A percentile compares a stretch with the other conserved stretches of the same genome.
These are phyloP conservation scores for Selene dorsalis DNA, from an alignment of 2,797 vertebrate genomes.

Conservation along the genomic window DNA sequence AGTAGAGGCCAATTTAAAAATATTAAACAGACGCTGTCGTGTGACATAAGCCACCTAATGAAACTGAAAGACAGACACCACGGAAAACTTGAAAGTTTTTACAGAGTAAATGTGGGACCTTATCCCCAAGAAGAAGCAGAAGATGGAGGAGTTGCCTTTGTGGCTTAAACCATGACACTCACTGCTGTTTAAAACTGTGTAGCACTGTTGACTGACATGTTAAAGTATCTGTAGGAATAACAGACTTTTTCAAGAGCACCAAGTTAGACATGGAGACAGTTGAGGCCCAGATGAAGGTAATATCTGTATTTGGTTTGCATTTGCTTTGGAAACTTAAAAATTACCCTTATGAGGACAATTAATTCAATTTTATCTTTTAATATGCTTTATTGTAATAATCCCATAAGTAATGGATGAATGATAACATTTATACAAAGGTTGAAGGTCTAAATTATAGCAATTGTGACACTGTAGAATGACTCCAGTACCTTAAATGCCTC, in stretches of 20 bases:
- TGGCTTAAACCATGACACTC: neutral
- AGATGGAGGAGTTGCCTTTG: neutral
- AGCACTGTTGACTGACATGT: neutral
- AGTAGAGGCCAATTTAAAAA: neutral
- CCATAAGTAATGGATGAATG: neutral
- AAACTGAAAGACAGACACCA: neutral
- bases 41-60: too few relatives aligned
- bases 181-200: neutral
- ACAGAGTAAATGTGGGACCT: neutral
- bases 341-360: neutral
- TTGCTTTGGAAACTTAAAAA: too few relatives aligned
- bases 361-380: neutral
- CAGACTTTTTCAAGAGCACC: neutral
- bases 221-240: neutral
- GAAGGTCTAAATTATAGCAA: neutral
- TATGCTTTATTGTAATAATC: too few relatives aligned
- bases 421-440: neutral
- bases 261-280: neutral
- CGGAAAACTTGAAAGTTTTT: neutral
- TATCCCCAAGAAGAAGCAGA: neutral
- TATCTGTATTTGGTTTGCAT: neutral
- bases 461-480: neutral
- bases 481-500: neutral
- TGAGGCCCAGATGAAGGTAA: neutral
- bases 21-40: rapidly evolving